Evolutionary conservation across 2,797 vertebrate genomes (phyloP), one percentile per base, ranked within the genome.

Genomic region (Gallinago solitaria): DNA sequence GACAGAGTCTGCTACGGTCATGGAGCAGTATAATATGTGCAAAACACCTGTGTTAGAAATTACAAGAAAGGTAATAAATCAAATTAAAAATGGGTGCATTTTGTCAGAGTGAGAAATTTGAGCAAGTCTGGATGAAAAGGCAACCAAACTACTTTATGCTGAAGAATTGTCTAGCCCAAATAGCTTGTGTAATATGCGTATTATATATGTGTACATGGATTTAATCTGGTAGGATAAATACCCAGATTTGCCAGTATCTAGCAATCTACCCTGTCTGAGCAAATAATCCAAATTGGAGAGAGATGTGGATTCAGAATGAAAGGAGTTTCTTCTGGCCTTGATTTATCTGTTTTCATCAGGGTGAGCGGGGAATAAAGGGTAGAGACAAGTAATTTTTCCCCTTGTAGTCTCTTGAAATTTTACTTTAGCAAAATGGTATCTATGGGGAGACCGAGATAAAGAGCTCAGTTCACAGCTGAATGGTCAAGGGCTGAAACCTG

Each of bases 1-100:
- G 56, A 63, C 37, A 69, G 68, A 53, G 30, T 89, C 56, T 94
- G 27, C 74, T 94, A 94, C 94, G 76, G 78, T 93, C 78, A 90
- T 67, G 28, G 54, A 48, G 60, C n/a, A 73, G n/a, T 45, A 88
- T 92, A 83, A 81, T 59, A 90, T 5, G 24, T 91, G 84, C 12
- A 93, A 90, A 87, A 67, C 43, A 75, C 28, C 69, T 51, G 9
- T 89, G 43, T 87, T 95, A 90, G 76, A 93, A 95, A 93, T 65
- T 69, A 75, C 24, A 80, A 81, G 39, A 93, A 90, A 95, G 92
- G 35, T 70, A 93, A 95, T 82, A 89, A 93, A 76, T 33, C 54
- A 89, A 64, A 41, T 77, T 91, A 83, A 96, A 96, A 95, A 84
- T 67, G 65, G 73, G 60, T 78, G 74, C 39, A 43, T 95, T 93